phyloP scores from a whole-genome alignment of 2,797 vertebrate species.

The Lepus oiostolus region DNA sequence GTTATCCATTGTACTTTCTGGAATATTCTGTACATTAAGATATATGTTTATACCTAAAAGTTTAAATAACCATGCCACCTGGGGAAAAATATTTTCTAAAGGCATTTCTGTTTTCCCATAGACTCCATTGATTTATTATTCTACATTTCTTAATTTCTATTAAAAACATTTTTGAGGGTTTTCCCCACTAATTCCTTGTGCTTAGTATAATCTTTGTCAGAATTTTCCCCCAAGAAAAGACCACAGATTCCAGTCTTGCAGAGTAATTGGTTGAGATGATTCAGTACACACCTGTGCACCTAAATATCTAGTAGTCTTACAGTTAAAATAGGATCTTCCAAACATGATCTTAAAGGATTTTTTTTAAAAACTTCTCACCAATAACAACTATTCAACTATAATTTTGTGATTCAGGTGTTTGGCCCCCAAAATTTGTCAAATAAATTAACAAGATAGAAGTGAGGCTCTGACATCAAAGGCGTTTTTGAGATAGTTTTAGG shows the following conservation, averaged over 20 bases:
- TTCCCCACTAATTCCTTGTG: constrained; percentile 47
- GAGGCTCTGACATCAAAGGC: constrained; percentile 10
- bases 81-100: constrained; percentile 26
- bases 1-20: constrained; percentile 3
- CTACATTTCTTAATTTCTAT: constrained; percentile 50
- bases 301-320: constrained; percentile 35
- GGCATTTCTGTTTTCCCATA: constrained; percentile 30
- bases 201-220: constrained; percentile 55
- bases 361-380: constrained; percentile 44
- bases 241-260: constrained; percentile 5
- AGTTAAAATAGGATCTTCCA: constrained; percentile 65
- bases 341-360: constrained; percentile 61
- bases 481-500: constrained; percentile 34
- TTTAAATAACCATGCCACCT: background rate
- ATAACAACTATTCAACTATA: constrained; percentile 45
- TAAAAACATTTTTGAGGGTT: constrained; percentile 54
- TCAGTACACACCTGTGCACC: constrained; percentile 11
- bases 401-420: constrained; percentile 50
- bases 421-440: constrained; percentile 60
- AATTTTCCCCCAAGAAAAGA: constrained; percentile 55
- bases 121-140: constrained; percentile 51
- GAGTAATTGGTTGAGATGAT: constrained; percentile 41
- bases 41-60: constrained; percentile 45
- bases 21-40: background rate
- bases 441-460: constrained; percentile 30